These are phyloP conservation scores for Leptopilina boulardi DNA, from an alignment of 1,140 invertebrate genomes.

Conservation along the genomic window DNA sequence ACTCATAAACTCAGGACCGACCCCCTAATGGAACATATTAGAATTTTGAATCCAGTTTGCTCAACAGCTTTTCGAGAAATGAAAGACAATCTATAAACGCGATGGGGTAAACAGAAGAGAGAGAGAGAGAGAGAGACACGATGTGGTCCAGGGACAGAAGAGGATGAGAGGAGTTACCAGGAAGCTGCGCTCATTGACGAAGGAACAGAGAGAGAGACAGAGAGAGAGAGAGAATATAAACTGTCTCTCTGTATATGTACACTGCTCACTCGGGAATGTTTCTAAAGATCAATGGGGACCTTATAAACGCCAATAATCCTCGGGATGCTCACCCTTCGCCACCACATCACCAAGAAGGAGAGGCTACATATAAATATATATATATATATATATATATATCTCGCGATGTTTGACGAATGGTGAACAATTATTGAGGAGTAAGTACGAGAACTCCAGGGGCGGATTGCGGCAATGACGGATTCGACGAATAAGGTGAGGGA, in stretches of 20 bases:
- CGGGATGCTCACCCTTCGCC: conserved; percentile 30
- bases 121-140: neutral
- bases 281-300: conserved; percentile 32
- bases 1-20: neutral
- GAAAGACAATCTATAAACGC: conserved; percentile 32
- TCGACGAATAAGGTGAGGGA: conserved; percentile 53
- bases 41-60: conserved; percentile 19
- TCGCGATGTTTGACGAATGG: conserved; percentile 61
- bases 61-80: conserved; percentile 18
- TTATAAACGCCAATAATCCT: conserved; percentile 33
- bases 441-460: conserved; percentile 56
- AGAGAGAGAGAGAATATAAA: neutral
- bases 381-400: too few species aligned
- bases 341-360: neutral
- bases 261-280: conserved; percentile 32
- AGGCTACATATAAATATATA: too few species aligned
- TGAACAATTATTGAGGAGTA: conserved; percentile 64
- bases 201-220: neutral
- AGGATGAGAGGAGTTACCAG: neutral
- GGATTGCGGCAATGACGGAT: conserved; percentile 60
- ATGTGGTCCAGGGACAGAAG: neutral
- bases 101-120: conserved; percentile 15
- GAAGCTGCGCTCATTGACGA: too few species aligned
- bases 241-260: neutral
- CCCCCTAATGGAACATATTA: conserved; percentile 17